phyloP scores from a whole-genome alignment of 2,113 vertebrate species.

The Amblyornis subalaris region DNA sequence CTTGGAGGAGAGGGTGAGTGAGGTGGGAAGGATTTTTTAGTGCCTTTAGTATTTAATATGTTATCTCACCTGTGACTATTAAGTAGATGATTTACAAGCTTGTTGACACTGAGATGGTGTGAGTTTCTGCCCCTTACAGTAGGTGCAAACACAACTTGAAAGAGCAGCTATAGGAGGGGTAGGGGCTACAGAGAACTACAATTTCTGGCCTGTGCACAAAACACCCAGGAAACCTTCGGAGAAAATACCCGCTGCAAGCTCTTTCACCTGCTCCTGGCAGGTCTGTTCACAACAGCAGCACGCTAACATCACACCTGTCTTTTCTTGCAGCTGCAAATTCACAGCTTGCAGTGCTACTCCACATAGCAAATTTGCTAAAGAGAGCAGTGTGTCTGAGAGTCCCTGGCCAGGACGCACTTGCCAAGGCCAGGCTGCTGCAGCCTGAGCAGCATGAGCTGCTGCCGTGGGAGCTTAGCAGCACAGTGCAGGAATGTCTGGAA shows the following conservation, averaged over 20 bases:
- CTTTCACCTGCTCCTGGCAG: background rate
- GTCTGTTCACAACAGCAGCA: background rate
- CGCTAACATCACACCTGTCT: background rate
- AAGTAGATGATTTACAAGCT: constrained; percentile 49
- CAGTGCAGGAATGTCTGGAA: background rate
- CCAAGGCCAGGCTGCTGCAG: background rate
- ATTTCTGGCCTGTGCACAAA: background rate
- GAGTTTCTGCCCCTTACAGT: background rate
- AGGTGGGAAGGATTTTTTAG: background rate
- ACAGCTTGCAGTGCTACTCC: background rate
- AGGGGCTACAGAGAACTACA: background rate
- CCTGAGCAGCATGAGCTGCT: background rate
- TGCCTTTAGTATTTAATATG: constrained; percentile 8
- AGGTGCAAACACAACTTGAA: background rate
- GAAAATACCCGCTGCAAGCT: background rate
- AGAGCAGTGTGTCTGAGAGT: background rate
- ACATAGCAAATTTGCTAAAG: background rate
- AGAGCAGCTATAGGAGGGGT: background rate
- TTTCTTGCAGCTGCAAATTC: background rate
- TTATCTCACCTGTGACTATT: background rate
- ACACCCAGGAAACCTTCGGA: background rate
- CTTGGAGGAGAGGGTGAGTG: background rate
- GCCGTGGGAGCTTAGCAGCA: background rate
- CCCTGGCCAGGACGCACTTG: background rate
- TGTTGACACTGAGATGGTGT: background rate